Evolutionary conservation across 2,113 vertebrate species (phyloP), one percentile per base, ranked within the genome.

Genomic region (Mugil cephalus): DNA sequence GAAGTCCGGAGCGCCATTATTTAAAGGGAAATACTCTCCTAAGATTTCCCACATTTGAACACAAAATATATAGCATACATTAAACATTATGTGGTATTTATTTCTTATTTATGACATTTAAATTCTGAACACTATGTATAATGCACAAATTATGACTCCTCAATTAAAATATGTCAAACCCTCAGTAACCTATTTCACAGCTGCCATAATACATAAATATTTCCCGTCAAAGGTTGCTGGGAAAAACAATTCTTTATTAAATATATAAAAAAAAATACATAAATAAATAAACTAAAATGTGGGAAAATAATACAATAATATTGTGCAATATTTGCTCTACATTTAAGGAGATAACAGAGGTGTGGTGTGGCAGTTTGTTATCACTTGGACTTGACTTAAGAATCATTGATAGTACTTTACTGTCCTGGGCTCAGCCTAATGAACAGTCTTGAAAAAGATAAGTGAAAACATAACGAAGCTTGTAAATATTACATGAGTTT

Each of bases 11-110:
- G 18, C 18, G 17, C 21, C 42, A 10, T 18, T 8, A 9, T 71
- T 30, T 83, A 89, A 87, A 89, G 82, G 35, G 1, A 9, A 12
- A 53, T 8, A 0, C 6, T 38, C 7, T n/a, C 17, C 42, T 43
- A 0, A 4, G 2, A 17, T 34, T 51, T 35, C 17, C 13, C 14
- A 43, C 13, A 1, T 38, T 18, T 30, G 3, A 30, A 5, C 24
- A 30, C 24, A 30, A 30, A 30, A 30, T 30, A 5, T 5, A 30
- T 30, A 30, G 24, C 24, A 30, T 30, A 30, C 24, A 30, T 30
- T 30, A 30, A 30, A 30, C n/a, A n/a, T n/a, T n/a, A n/a, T n/a
- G n/a, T n/a, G n/a, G n/a, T n/a, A n/a, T n/a, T n/a, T n/a, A n/a
- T n/a, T n/a, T n/a, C n/a, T n/a, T n/a, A n/a, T n/a, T n/a, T n/a